phyloP scores from a whole-genome alignment of 2,888 invertebrate species.

The Luperina nickerlii region DNA sequence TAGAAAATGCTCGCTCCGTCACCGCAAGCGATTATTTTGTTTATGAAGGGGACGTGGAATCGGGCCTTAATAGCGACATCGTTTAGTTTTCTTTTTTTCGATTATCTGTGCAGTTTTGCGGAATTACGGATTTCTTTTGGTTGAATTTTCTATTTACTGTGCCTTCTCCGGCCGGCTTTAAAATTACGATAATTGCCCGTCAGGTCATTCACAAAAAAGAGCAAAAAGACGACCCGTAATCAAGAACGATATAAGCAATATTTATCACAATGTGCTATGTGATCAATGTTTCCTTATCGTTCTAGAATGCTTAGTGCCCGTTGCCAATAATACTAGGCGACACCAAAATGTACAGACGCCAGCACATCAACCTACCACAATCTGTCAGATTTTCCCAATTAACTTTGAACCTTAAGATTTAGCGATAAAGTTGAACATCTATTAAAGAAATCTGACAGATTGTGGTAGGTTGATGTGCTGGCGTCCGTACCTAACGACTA shows the following conservation, averaged over 20 bases:
- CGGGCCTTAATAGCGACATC: constrained; percentile 78
- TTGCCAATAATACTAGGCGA: background rate
- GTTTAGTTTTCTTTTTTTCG: constrained; percentile 79
- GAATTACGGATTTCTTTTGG: background rate
- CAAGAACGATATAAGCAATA: background rate
- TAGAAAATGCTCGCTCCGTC: constrained; percentile 83
- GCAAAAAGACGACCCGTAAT: background rate
- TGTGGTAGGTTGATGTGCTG: no score
- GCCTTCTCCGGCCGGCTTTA: background rate
- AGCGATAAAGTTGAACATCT: no score
- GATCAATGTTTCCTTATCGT: background rate
- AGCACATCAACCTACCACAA: no score
- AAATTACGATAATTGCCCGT: no score
- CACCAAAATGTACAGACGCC: background rate
- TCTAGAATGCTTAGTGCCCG: background rate
- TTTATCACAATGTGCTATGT: background rate
- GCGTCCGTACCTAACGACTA: background rate
- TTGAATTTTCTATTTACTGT: background rate
- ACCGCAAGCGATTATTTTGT: constrained; percentile 89
- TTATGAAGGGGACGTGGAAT: constrained; percentile 73
- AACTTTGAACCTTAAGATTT: no score
- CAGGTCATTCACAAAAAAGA: background rate
- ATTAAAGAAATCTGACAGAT: no score
- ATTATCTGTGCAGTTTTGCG: constrained; percentile 54
- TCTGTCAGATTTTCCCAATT: no score